phyloP scores from a whole-genome alignment of 1,140 invertebrate genomes.

The Varroa destructor region DNA sequence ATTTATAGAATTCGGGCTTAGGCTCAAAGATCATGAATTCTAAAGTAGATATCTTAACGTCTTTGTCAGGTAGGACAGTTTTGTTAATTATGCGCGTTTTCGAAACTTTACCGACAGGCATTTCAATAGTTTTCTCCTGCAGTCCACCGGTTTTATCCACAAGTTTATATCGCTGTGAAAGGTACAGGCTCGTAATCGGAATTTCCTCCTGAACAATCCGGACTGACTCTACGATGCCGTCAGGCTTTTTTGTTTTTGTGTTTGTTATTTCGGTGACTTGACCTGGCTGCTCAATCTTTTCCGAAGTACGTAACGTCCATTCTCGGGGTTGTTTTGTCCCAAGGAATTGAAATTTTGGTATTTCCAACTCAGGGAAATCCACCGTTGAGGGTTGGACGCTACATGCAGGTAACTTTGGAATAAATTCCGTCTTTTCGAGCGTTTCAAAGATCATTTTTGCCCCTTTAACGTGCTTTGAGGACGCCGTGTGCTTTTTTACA shows the following conservation, averaged over 20 bases:
- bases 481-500: background rate
- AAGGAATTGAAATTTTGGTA: background rate
- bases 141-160: background rate
- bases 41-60: background rate
- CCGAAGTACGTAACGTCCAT: background rate
- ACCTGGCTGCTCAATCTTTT: background rate
- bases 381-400: background rate
- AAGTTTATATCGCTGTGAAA: background rate
- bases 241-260: conserved; percentile 3
- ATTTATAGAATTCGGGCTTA: background rate
- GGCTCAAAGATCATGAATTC: conserved; percentile 7
- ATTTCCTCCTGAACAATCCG: background rate
- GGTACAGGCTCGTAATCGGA: background rate
- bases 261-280: conserved; percentile 5
- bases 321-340: background rate
- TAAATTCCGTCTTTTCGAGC: background rate
- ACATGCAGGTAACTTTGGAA: background rate
- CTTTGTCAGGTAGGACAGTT: conserved; percentile 3
- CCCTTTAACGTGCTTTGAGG: background rate
- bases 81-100: background rate
- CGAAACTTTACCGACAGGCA: conserved; percentile 3
- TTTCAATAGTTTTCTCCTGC: background rate
- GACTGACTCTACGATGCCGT: background rate
- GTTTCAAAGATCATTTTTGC: background rate
- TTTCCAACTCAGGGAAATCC: background rate